phyloP scores from a whole-genome alignment of 64 coral and sea anemone genomes.

The Catalaphyllia jardinei region DNA sequence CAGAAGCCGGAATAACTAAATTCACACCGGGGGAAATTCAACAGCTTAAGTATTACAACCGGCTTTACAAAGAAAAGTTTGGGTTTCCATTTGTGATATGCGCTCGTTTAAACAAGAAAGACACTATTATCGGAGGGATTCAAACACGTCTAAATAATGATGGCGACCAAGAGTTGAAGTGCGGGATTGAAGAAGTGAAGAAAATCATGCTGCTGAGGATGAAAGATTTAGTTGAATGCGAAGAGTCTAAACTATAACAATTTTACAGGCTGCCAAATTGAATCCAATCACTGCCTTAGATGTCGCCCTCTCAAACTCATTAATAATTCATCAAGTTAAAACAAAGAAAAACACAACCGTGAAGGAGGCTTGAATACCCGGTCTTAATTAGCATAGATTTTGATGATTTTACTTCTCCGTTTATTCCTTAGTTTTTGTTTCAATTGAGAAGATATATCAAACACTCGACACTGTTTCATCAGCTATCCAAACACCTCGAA shows the following conservation, averaged over 20 bases:
- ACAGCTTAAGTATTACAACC: constrained; percentile 42
- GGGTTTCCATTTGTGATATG: constrained; percentile 84
- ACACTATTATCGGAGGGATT: constrained; percentile 47
- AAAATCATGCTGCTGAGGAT: constrained; percentile 78
- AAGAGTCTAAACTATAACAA: constrained; percentile 68
- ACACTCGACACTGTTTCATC: too few relatives aligned
- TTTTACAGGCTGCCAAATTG: background rate
- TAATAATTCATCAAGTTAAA: too few relatives aligned
- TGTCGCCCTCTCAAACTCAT: too few relatives aligned
- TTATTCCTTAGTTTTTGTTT: too few relatives aligned
- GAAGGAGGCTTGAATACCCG: too few relatives aligned
- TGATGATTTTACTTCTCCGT: too few relatives aligned
- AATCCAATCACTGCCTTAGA: too few relatives aligned
- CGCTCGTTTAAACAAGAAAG: constrained; percentile 75
- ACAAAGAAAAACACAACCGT: too few relatives aligned
- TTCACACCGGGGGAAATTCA: constrained; percentile 32
- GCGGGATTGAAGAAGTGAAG: constrained; percentile 77
- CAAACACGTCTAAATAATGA: constrained; percentile 53
- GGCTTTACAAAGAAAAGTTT: constrained; percentile 60
- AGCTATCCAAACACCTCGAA: too few relatives aligned
- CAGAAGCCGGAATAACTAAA: constrained; percentile 56
- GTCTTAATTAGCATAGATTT: too few relatives aligned
- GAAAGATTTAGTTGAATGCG: constrained; percentile 67
- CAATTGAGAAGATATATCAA: too few relatives aligned
- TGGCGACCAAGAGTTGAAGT: constrained; percentile 39